Percentiles rank a stretch among this genome's conserved stretches.
These are phyloP conservation scores for Leptobrachium ailaonicum DNA, from an alignment of 2,113 vertebrate genomes.

Conservation along the genomic window DNA sequence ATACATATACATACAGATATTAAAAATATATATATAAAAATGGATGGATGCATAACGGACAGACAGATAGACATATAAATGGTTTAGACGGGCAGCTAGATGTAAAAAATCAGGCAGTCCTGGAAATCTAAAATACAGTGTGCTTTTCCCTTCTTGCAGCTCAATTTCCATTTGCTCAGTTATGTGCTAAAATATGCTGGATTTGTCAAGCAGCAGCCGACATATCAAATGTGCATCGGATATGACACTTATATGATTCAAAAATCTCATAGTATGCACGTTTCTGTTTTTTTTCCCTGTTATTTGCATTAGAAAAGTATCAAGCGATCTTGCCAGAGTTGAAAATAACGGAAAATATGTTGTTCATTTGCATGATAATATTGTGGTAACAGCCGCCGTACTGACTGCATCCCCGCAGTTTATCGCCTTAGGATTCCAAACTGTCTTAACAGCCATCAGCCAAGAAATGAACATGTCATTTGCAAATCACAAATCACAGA, in stretches of 20 bases:
- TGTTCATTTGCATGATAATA: constrained; percentile 71
- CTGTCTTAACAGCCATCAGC: constrained; percentile 82
- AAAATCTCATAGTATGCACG: constrained; percentile 1
- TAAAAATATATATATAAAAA: no score
- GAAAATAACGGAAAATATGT: constrained; percentile 62
- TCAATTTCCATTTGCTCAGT: neutral
- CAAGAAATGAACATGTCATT: constrained; percentile 89
- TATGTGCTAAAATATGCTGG: neutral
- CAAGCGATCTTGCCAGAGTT: constrained; percentile 42
- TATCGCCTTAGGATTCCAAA: constrained; percentile 77
- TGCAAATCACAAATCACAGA: constrained; percentile 91
- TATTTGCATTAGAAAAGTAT: constrained; percentile 37
- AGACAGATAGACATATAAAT: no score
- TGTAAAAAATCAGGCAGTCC: no score
- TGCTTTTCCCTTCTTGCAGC: neutral
- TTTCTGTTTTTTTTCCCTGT: neutral
- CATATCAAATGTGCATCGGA: neutral
- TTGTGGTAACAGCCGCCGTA: constrained; percentile 56
- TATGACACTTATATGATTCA: constrained; percentile 4
- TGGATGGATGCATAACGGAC: no score
- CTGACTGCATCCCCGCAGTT: constrained; percentile 69
- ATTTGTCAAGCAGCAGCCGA: neutral
- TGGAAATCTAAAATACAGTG: no score
- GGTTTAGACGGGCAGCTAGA: no score
- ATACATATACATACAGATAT: no score